Conservation (phyloP, 2,113 vertebrate species). For the Neogobius melanostomus region DNA sequence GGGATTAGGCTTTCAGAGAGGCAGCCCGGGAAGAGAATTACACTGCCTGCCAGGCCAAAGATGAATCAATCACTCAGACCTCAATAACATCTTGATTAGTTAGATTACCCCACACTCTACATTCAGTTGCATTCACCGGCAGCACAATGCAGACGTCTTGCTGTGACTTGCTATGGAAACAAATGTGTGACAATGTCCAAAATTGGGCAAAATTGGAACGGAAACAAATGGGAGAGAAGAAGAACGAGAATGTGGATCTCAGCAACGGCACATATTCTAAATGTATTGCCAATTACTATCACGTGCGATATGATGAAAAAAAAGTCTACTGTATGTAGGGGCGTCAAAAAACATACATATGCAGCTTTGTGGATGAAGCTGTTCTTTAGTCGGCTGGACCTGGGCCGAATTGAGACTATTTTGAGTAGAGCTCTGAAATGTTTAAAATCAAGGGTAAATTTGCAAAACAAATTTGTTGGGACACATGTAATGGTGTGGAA, state of each 20-base stretch:
- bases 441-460: too few species aligned
- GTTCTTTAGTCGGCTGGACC: too few species aligned
- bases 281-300: too few species aligned
- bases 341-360: too few species aligned
- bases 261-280: background rate
- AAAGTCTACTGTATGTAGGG: too few species aligned
- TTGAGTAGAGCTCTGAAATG: too few species aligned
- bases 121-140: slow-evolving; percentile 8
- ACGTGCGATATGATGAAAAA: too few species aligned
- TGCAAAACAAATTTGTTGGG: too few species aligned
- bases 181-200: background rate
- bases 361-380: too few species aligned
- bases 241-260: background rate
- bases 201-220: background rate
- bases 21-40: slow-evolving; percentile 18
- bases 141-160: background rate
- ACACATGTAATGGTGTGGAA: too few species aligned
- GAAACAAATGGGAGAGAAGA: too few species aligned
- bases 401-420: too few species aligned
- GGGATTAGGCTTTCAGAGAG: slow-evolving; percentile 23
- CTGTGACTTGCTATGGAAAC: background rate
- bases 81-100: slow-evolving; percentile 39
- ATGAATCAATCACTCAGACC: slow-evolving; percentile 22
- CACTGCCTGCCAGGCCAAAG: slow-evolving; percentile 1
- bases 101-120: slow-evolving; percentile 15